These are phyloP conservation scores for Myocastor coypus DNA, from an alignment of 2,113 vertebrate species.

Conservation along the genomic window DNA sequence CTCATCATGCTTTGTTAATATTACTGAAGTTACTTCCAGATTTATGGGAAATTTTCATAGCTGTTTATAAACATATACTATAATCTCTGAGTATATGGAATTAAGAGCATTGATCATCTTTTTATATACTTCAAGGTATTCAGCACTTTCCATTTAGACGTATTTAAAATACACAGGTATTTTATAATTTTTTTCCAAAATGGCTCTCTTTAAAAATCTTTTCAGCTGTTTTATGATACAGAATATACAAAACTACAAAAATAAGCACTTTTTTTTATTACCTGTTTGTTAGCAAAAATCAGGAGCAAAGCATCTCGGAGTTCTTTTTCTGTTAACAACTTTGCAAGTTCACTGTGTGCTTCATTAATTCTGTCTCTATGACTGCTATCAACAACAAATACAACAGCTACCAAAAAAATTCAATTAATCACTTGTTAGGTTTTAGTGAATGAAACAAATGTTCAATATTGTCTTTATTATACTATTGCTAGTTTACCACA, in stretches of 20 bases:
- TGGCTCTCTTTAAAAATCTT: conserved; percentile 36
- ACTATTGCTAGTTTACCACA: background rate
- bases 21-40: conserved; percentile 42
- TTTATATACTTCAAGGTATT: conserved; percentile 28
- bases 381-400: conserved; percentile 98
- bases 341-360: conserved; percentile 97
- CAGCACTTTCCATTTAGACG: conserved; percentile 30
- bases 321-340: conserved; percentile 97
- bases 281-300: conserved; percentile 99
- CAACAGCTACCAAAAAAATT: conserved; percentile 90
- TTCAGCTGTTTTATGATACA: background rate
- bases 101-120: background rate
- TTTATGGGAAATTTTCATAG: conserved; percentile 29
- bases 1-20: background rate
- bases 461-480: conserved; percentile 26
- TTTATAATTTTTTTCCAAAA: conserved; percentile 25
- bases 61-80: background rate
- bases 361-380: conserved; percentile 96
- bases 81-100: background rate
- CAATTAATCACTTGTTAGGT: conserved; percentile 53
- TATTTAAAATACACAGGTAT: conserved; percentile 52
- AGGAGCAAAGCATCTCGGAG: conserved; percentile 96
- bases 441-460: conserved; percentile 56
- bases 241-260: conserved; percentile 50
- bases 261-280: conserved; percentile 80